A percentile compares a stretch with the other conserved stretches of the same genome.
These are phyloP conservation scores for Phalacrocorax pelagicus DNA, from an alignment of 2,113 vertebrate species.

Conservation along the genomic window DNA sequence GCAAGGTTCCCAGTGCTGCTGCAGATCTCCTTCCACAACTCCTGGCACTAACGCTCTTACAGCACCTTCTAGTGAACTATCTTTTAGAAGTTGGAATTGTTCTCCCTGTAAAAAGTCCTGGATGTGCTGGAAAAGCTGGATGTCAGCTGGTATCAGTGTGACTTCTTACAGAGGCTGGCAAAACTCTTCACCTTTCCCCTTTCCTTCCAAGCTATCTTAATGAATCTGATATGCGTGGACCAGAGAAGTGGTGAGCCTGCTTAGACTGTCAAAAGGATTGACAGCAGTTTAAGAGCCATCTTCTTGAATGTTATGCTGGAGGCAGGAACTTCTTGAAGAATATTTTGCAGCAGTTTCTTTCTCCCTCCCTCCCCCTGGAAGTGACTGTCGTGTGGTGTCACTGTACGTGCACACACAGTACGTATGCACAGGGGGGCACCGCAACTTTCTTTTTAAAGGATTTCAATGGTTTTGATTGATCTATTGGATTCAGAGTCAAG, in stretches of 20 bases:
- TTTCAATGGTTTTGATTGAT: neutral
- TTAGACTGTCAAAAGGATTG: neutral
- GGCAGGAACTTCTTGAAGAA: neutral
- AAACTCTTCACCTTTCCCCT: neutral
- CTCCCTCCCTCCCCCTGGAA: neutral
- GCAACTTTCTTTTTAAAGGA: fast-evolving
- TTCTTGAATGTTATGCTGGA: neutral
- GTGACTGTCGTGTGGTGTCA: neutral
- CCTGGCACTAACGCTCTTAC: neutral
- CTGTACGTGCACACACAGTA: neutral
- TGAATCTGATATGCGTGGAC: neutral
- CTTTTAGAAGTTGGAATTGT: neutral
- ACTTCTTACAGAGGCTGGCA: neutral
- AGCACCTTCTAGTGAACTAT: neutral
- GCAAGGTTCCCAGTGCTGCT: neutral
- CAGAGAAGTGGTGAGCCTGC: neutral
- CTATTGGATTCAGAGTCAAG: neutral
- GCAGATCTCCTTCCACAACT: neutral
- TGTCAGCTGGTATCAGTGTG: neutral
- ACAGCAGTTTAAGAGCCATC: neutral
- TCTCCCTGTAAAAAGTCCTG: neutral
- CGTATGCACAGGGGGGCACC: neutral
- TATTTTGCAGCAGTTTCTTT: neutral
- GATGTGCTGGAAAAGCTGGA: neutral
- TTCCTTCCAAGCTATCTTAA: neutral